Evolutionary conservation across 2,888 invertebrate species (phyloP).

Genomic region (Lordiphosa andalusiaca): DNA sequence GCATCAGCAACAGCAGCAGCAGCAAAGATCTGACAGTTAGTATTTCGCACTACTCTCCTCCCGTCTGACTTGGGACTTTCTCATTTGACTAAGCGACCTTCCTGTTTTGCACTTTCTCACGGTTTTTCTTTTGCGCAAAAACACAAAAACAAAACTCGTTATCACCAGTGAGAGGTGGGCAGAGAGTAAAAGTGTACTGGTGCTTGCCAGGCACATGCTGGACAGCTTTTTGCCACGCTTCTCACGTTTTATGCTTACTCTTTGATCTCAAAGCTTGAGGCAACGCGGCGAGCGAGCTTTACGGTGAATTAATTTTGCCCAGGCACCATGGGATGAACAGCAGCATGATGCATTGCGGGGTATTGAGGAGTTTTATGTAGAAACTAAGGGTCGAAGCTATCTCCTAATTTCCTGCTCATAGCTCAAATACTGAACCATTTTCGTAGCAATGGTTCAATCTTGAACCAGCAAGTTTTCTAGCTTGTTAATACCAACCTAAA

Average conservation of each 20-base stretch:
- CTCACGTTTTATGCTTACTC: constrained; percentile 12
- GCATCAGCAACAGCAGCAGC: constrained; percentile 80
- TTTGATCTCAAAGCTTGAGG: constrained; percentile 28
- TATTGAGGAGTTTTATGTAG: no score
- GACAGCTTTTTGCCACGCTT: constrained; percentile 18
- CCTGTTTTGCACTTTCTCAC: constrained; percentile 64
- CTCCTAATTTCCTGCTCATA: no score
- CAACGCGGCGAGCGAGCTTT: constrained; percentile 7
- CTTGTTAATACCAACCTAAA: no score
- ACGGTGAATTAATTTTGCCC: no score
- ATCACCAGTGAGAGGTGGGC: constrained; percentile 35
- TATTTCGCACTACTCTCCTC: constrained; percentile 29
- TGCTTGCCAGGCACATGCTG: constrained; percentile 12
- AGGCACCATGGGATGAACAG: no score
- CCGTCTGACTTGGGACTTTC: constrained; percentile 43
- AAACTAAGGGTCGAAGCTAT: no score
- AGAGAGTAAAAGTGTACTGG: constrained; percentile 14
- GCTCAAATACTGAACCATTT: no score
- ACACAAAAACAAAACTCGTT: constrained; percentile 52
- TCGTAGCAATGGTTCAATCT: no score
- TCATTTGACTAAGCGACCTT: constrained; percentile 63
- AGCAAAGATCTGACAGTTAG: constrained; percentile 50
- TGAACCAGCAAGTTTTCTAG: no score
- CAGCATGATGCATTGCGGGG: no score
- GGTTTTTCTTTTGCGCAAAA: constrained; percentile 43